Evolutionary conservation across 2,113 vertebrate genomes (phyloP).

Genomic region (Tragelaphus strepsiceros): DNA sequence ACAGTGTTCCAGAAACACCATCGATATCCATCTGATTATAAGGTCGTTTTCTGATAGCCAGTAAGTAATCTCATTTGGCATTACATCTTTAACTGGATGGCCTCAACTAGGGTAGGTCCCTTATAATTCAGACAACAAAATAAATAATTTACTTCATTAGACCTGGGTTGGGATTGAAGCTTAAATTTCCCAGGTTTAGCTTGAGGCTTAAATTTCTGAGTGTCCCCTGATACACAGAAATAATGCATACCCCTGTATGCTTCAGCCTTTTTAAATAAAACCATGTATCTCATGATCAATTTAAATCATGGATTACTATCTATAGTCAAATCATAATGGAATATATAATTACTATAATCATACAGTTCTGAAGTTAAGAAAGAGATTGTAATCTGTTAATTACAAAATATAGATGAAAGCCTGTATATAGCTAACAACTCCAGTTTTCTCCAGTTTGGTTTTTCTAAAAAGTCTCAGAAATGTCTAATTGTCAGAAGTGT

Average conservation of each 20-base stretch:
- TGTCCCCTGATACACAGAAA: neutral
- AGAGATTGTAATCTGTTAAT: neutral
- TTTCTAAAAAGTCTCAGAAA: neutral
- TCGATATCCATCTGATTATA: neutral
- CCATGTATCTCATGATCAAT: neutral
- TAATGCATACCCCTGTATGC: neutral
- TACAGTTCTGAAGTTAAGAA: conserved; percentile 15
- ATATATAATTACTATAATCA: neutral
- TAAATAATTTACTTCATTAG: conserved; percentile 55
- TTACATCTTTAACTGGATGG: conserved; percentile 2
- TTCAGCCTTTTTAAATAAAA: neutral
- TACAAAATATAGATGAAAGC: neutral
- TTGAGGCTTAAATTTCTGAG: conserved; percentile 16
- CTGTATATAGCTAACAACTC: neutral
- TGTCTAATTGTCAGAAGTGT: neutral
- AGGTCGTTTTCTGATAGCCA: neutral
- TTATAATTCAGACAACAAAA: neutral
- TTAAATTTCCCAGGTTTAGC: conserved; percentile 38
- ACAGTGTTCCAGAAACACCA: neutral
- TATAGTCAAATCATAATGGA: neutral
- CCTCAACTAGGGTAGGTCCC: neutral
- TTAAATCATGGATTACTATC: neutral
- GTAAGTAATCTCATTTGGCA: neutral
- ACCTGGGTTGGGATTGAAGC: neutral
- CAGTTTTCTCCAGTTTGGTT: neutral